These are phyloP conservation scores for Pocillopora meandrina DNA, from an alignment of 92 coral and sea anemone genomes.

Conservation along the genomic window DNA sequence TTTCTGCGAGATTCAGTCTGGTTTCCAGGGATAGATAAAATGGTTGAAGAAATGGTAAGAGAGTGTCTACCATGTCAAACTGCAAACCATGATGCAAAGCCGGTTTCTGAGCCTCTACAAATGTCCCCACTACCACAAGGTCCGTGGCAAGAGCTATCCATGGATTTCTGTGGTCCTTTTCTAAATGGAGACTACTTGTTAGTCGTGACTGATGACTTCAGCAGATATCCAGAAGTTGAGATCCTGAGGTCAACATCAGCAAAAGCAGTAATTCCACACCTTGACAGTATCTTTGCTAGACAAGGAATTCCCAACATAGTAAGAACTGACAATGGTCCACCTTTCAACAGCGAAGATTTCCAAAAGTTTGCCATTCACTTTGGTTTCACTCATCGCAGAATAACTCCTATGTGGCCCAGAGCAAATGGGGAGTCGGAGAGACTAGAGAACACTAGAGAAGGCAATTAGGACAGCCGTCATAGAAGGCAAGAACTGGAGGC, in stretches of 20 bases:
- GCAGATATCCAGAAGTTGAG: too few relatives aligned
- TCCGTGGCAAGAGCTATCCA: slow-evolving; percentile 51
- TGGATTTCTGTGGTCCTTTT: slow-evolving; percentile 37
- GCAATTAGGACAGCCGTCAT: slow-evolving; percentile 42
- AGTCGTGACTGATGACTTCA: slow-evolving; percentile 50
- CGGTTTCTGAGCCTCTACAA: slow-evolving; percentile 33
- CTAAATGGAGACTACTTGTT: slow-evolving; percentile 45
- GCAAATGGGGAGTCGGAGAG: slow-evolving; percentile 57
- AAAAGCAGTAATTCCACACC: too few relatives aligned
- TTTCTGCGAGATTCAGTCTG: slow-evolving; percentile 32
- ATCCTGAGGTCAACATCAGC: too few relatives aligned
- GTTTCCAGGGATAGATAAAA: slow-evolving; percentile 32
- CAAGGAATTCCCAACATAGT: too few relatives aligned
- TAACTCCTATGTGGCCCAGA: slow-evolving; percentile 60
- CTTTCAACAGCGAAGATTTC: slow-evolving; percentile 25
- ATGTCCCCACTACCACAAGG: slow-evolving; percentile 49
- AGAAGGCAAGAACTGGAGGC: slow-evolving; percentile 50
- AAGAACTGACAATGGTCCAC: too few relatives aligned
- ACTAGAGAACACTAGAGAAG: slow-evolving; percentile 37
- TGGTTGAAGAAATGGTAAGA: slow-evolving; percentile 14
- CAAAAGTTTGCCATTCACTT: slow-evolving; percentile 15
- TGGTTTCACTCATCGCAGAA: slow-evolving; percentile 49
- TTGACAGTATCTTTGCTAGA: too few relatives aligned
- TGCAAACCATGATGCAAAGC: slow-evolving; percentile 21
- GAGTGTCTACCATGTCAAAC: slow-evolving; percentile 21